phyloP scores from a whole-genome alignment of 2,888 invertebrate genomes.

The Desoria tigrina region DNA sequence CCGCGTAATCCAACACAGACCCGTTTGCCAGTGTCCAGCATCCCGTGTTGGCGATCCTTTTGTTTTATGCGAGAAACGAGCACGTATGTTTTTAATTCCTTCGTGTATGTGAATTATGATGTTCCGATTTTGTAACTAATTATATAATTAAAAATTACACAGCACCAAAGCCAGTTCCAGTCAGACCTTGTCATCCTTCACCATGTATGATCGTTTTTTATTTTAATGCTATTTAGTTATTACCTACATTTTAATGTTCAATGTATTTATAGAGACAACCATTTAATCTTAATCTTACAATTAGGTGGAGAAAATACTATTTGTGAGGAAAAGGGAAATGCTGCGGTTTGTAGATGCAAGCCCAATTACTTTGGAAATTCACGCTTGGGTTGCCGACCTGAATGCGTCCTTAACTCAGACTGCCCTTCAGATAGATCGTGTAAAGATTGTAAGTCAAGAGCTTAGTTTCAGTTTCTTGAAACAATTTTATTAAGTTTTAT shows the following conservation, averaged over 20 bases:
- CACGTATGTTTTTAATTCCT: conserved; percentile 61
- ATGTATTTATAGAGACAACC: too few relatives aligned
- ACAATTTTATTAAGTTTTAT: too few relatives aligned
- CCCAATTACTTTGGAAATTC: conserved; percentile 79
- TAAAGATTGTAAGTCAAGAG: conserved; percentile 66
- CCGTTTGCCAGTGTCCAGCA: conserved; percentile 68
- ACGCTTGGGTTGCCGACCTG: conserved; percentile 74
- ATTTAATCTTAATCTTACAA: too few relatives aligned
- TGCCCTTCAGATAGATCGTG: conserved; percentile 73
- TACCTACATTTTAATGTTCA: too few relatives aligned
- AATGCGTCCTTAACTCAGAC: conserved; percentile 77
- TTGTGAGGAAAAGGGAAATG: conserved; percentile 68
- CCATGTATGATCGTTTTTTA: conserved; percentile 48
- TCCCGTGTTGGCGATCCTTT: conserved; percentile 75
- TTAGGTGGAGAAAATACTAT: conserved; percentile 69
- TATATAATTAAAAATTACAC: conserved; percentile 55
- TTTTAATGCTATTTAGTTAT: too few relatives aligned
- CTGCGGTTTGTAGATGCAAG: conserved; percentile 70
- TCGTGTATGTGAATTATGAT: too few relatives aligned
- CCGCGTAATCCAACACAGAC: conserved; percentile 70
- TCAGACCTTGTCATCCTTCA: conserved; percentile 45
- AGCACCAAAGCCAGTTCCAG: conserved; percentile 26
- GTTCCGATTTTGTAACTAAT: too few relatives aligned
- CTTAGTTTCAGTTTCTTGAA: too few relatives aligned
- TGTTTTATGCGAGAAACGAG: conserved; percentile 60